A percentile compares a stretch with the other conserved stretches of the same genome.
Evolutionary conservation across 2,113 vertebrate genomes (phyloP).

Genomic region (Ivindomyrus marchei): DNA sequence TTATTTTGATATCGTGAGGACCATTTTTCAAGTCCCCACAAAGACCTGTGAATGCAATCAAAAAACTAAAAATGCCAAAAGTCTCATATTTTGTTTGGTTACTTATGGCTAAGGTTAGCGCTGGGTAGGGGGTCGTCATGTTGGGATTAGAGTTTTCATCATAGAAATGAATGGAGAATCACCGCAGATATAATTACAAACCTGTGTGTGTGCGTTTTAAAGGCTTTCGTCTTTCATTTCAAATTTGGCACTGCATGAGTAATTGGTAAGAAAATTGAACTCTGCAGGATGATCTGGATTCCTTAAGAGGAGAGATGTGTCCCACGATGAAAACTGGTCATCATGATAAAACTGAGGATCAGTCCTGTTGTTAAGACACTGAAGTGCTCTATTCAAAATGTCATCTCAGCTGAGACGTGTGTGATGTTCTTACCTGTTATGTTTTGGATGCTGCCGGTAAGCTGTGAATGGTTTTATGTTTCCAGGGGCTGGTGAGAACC

Average conservation of each 20-base stretch:
- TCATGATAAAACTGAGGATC: background rate
- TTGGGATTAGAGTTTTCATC: background rate
- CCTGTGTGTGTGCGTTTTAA: background rate
- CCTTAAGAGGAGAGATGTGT: background rate
- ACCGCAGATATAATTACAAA: background rate
- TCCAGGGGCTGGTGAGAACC: slow-evolving; percentile 89
- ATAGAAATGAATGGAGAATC: too few species aligned
- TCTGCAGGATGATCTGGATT: background rate
- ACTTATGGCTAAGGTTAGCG: background rate
- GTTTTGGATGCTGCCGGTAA: background rate
- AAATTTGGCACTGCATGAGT: background rate
- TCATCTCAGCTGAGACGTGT: background rate
- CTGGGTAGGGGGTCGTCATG: background rate
- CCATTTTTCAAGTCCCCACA: background rate
- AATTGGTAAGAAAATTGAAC: background rate
- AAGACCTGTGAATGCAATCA: background rate
- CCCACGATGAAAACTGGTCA: background rate
- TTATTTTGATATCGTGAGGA: background rate
- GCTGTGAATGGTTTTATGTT: slow-evolving; percentile 25
- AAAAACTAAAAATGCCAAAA: background rate
- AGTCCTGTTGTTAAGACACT: background rate
- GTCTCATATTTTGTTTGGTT: background rate
- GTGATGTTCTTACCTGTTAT: background rate
- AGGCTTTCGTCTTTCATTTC: background rate
- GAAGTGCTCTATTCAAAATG: background rate